These are phyloP conservation scores for Leptosomus discolor DNA, from an alignment of 2,113 vertebrate genomes.

Conservation along the genomic window DNA sequence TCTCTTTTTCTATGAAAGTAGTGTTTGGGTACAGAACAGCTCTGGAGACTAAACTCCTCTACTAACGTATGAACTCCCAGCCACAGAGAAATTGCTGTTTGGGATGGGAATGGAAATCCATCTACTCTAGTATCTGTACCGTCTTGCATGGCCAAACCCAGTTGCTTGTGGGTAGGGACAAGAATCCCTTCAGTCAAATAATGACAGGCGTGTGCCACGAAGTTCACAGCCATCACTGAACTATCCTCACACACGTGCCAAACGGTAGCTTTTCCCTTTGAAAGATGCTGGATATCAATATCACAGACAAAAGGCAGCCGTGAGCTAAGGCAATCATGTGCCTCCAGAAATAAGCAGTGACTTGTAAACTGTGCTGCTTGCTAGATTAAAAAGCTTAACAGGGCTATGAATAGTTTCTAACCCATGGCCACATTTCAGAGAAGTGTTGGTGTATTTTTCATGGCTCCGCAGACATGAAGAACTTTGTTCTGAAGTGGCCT, in stretches of 20 bases:
- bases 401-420: neutral
- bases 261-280: neutral
- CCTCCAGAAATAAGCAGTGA: neutral
- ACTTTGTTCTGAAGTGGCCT: neutral
- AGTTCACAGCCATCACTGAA: neutral
- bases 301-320: neutral
- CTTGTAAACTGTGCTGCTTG: neutral
- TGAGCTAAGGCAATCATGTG: neutral
- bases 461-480: neutral
- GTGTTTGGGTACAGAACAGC: neutral
- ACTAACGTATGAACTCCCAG: neutral
- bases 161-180: neutral
- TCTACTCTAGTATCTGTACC: neutral
- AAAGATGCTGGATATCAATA: neutral
- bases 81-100: neutral
- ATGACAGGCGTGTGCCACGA: neutral
- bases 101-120: neutral
- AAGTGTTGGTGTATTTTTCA: neutral
- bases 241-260: neutral
- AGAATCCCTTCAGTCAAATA: neutral
- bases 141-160: neutral
- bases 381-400: neutral
- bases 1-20: neutral
- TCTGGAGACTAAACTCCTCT: neutral
- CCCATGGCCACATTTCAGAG: neutral